Evolutionary conservation across 2,113 vertebrate species (phyloP), one percentile per base, ranked within the genome.

Genomic region (Regulus satrapa): DNA sequence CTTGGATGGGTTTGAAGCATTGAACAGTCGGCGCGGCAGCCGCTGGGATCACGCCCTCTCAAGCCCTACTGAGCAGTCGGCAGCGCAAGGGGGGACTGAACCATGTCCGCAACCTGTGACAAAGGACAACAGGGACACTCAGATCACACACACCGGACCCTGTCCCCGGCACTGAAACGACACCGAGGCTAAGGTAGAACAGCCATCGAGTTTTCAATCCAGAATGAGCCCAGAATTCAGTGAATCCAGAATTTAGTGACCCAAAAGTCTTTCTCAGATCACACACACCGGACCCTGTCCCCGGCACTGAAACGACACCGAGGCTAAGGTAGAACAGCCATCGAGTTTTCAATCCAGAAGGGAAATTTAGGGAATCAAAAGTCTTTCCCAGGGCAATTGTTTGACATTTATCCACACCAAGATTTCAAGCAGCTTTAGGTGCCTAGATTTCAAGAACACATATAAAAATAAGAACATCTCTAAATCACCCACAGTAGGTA

Each of bases 21-120:
- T 18, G 89, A 77, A n/a, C 8, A 72, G 75, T 0, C 32, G 59
- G 69, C 6, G 25, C 36, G 63, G 80, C 66, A 71, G 85, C 75
- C 75, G 67, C 45, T 10, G 26, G 20, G n/a, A 73, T 40, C 68
- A 64, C 48, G 10, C 41, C 36, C 88, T 63, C 87, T 89, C 72
- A 76, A 54, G 10, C 26, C 31, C 85, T 89, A 80, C 76, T 68
- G 94, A 36, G 85, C 91, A 48, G 87, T n/a, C 6, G 71, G 73
- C 69, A 72, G 61, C 87, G 21, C 38, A 14, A 18, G 66, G 59
- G 49, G 23, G 18, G 62, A 72, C 88, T 76, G 61, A 8, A 75
- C 59, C 97, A 95, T 95, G 88, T 94, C 93, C 25, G 11, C 89
- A 94, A 97, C 96, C 98, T 98, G 56, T 8, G 75, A 94, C 91